A percentile compares a stretch with the other conserved stretches of the same genome.
Conservation (phyloP, 1,140 invertebrate genomes). For the Probaryconus sp. region DNA sequence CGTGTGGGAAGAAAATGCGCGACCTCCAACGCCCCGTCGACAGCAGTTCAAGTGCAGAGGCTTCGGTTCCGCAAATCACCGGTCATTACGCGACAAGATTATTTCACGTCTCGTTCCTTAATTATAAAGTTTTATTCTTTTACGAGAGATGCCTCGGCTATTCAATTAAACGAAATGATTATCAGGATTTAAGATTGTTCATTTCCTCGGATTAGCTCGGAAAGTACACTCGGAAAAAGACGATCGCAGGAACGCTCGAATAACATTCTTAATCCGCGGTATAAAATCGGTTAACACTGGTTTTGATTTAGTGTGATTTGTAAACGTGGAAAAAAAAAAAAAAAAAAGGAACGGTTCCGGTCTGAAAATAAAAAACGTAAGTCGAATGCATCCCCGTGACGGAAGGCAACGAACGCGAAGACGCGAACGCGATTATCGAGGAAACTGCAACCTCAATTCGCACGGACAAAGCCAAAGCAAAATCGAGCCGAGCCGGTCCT, state of each 20-base stretch:
- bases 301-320: too few species aligned
- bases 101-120: not conserved
- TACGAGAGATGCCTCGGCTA: constrained; percentile 1
- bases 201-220: too few species aligned
- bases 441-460: constrained; percentile 28
- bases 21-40: constrained; percentile 3
- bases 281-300: too few species aligned
- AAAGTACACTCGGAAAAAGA: too few species aligned
- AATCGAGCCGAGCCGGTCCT: not conserved
- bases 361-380: constrained; percentile 38
- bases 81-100: constrained; percentile 3
- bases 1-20: constrained; percentile 12
- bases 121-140: constrained; percentile 5
- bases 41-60: constrained; percentile 12
- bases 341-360: constrained; percentile 32
- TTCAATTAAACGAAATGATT: constrained; percentile 14
- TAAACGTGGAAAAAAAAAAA: constrained; percentile 8
- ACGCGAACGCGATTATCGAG: constrained; percentile 2
- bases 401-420: constrained; percentile 3
- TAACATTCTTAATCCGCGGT: too few species aligned
- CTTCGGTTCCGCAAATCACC: constrained; percentile 19
- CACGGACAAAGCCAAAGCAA: constrained; percentile 25
- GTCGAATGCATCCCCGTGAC: constrained; percentile 12
- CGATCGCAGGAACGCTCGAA: too few species aligned
- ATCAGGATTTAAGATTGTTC: too few species aligned